Evolutionary conservation across 1,140 invertebrate species (phyloP).

Genomic region (Drosophila chauvacae): DNA sequence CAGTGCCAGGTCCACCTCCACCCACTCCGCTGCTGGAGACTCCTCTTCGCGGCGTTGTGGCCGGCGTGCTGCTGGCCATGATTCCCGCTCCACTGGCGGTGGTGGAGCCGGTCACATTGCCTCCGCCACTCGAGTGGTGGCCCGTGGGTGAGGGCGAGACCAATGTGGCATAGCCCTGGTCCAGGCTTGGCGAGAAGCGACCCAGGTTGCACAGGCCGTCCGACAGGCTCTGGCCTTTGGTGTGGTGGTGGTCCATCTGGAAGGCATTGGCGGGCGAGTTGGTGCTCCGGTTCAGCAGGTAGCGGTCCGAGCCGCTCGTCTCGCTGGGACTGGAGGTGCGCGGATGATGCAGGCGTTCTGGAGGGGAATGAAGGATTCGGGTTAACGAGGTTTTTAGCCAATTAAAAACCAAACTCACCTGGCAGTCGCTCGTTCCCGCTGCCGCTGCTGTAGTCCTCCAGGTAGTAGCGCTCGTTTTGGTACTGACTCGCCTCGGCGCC

Average conservation of each 20-base stretch:
- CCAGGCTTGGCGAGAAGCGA: slow-evolving; percentile 87
- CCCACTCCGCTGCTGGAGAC: slow-evolving; percentile 38
- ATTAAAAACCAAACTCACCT: slow-evolving; percentile 47
- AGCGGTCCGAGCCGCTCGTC: slow-evolving; percentile 84
- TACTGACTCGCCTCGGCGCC: slow-evolving; percentile 80
- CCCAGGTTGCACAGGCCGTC: slow-evolving; percentile 83
- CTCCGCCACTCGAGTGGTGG: slow-evolving; percentile 61
- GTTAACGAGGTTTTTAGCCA: neutral
- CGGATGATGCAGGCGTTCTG: slow-evolving; percentile 71
- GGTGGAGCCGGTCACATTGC: slow-evolving; percentile 62
- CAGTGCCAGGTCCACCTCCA: slow-evolving; percentile 29
- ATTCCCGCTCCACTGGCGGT: slow-evolving; percentile 57
- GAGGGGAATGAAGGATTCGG: neutral
- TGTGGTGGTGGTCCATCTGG: slow-evolving; percentile 73
- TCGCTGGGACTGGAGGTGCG: slow-evolving; percentile 82
- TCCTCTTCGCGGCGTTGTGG: slow-evolving; percentile 59
- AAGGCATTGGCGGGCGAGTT: slow-evolving; percentile 77
- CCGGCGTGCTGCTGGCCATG: slow-evolving; percentile 71
- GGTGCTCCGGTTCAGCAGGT: slow-evolving; percentile 77
- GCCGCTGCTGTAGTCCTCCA: slow-evolving; percentile 81
- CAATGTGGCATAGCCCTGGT: slow-evolving; percentile 91
- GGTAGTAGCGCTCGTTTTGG: slow-evolving; percentile 80
- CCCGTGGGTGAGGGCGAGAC: slow-evolving; percentile 86
- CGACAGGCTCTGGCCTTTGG: slow-evolving; percentile 79
- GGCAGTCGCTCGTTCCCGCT: slow-evolving; percentile 72